These are phyloP conservation scores for Allolobophora icterica DNA, from an alignment of 2,888 invertebrate species.

Conservation along the genomic window DNA sequence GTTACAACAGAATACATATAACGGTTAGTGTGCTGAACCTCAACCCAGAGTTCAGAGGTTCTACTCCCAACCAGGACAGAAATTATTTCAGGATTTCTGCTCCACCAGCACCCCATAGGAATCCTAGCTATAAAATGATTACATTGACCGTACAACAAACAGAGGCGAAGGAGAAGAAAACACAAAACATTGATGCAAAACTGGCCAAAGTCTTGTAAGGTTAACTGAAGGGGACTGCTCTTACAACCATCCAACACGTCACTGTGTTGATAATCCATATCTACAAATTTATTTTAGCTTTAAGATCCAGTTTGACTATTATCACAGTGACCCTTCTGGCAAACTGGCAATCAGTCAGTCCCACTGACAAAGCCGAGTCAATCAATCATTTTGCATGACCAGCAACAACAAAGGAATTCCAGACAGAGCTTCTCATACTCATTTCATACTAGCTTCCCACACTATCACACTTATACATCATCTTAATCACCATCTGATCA, in stretches of 20 bases:
- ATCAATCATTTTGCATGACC: constrained; percentile 17
- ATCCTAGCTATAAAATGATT: not conserved
- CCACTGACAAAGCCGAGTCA: not conserved
- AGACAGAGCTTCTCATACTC: not conserved
- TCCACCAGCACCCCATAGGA: not conserved
- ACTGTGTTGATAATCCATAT: not conserved
- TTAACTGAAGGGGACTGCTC: not conserved
- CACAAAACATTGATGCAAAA: not conserved
- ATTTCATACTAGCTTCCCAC: not conserved
- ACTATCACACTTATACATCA: not conserved
- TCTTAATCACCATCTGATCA: not conserved
- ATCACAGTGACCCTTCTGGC: not conserved
- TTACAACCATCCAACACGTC: not conserved
- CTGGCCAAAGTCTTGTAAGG: not conserved
- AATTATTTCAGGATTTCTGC: not conserved
- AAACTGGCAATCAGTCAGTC: not conserved
- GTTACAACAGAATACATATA: too few species aligned
- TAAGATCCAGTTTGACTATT: not conserved
- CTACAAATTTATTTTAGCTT: not conserved
- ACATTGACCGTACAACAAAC: not conserved
- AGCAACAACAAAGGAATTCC: not conserved
- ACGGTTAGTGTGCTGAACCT: too few species aligned
- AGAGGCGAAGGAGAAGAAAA: not conserved
- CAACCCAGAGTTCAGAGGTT: too few species aligned
- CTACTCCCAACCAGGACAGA: too few species aligned